Evolutionary conservation across 35 echinoderm and acorn worm species (phyloP).

Genomic region (Stichopus chloronotus): DNA sequence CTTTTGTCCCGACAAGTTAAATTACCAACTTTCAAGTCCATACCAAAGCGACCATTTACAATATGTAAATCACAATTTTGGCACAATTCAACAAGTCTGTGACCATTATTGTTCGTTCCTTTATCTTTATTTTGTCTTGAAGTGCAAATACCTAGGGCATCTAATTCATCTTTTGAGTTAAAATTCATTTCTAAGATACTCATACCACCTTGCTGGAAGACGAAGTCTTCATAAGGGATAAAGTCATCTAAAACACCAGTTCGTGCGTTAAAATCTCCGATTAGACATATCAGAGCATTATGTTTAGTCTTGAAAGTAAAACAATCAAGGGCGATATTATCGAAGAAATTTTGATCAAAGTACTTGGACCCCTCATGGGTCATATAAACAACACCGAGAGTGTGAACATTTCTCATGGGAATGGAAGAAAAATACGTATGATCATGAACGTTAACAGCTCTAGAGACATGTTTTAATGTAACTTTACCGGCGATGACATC

Average conservation of each 20-base stretch:
- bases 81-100: not conserved
- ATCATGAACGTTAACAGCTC: not conserved
- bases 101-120: constrained; percentile 20
- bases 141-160: not conserved
- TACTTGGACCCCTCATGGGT: not conserved
- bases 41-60: constrained; percentile 2
- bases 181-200: not conserved
- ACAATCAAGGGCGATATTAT: not conserved
- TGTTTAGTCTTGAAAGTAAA: not conserved
- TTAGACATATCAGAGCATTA: not conserved
- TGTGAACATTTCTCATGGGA: not conserved
- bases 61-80: constrained; percentile 13
- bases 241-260: constrained; percentile 13
- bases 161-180: not conserved
- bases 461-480: not conserved
- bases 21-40: not conserved
- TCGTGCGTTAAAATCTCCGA: constrained; percentile 3
- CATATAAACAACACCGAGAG: not conserved
- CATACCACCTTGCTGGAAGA: not conserved
- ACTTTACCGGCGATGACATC: constrained; percentile 7
- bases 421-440: too few relatives aligned
- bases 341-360: not conserved
- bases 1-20: not conserved
- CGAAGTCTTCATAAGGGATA: not conserved
- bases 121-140: not conserved